Base-by-base conservation (phyloP, 2,113 vertebrate species). In the Casuarius casuarius region DNA sequence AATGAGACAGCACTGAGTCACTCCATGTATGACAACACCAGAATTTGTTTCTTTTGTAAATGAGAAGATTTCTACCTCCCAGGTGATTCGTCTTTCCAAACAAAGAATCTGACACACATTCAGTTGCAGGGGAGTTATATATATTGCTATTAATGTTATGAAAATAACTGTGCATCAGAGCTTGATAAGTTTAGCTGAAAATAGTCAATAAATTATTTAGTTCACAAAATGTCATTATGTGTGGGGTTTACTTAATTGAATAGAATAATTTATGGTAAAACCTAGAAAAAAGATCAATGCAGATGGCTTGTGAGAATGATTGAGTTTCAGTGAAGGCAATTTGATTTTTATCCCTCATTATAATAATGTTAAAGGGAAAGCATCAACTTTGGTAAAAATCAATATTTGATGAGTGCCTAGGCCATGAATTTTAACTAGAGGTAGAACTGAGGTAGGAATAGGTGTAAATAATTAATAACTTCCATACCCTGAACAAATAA, bases 331-430 rank as follows among this genome's bases (percentile, higher is more conserved):
- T 66, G 90, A 92, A 94, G 95, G 96, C 98, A 97, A 98, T 98
- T 98, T 98, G 98, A 98, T 98, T 98, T 98, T 98, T 98, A 98
- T 98, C 98, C 98, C 98, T 98, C 98, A 98, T 98, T 98, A 98
- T 98, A 98, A 98, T 98, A 98, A 98, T 97, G 97, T 98, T 98
- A 98, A 98, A 98, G 98, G 98, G 96, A 97, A 98, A 97, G 96
- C 98, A 98, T 98, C 98, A 97, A 97, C 96, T 97, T 97, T 98
- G 98, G 98, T 97, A 98, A 97, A 98, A 98, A 99, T 99, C 99
- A 98, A 99, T 99, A 99, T 99, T 99, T 99, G 98, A 99, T 97
- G 97, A 98, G 98, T 76, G 97, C 96, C 98, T 96, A 94, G 97
- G 97, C 98, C 97, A 96, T 98, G 98, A 98, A 98, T 99, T 97